A percentile compares a stretch with the other conserved stretches of the same genome.
Conservation (phyloP, 23 tunicate species). For the Diplosoma virens region DNA sequence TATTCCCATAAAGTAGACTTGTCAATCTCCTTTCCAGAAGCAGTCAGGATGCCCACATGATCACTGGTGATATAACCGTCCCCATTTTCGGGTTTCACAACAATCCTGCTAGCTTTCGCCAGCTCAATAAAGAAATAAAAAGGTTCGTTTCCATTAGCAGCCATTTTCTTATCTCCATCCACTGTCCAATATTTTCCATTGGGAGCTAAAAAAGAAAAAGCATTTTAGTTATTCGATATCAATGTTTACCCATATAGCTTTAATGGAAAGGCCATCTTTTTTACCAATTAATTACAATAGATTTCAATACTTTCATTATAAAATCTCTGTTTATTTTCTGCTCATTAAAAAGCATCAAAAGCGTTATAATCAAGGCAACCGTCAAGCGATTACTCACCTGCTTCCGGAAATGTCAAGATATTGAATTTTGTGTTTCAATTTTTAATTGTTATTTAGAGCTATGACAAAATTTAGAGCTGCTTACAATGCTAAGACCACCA, state of each 20-base stretch:
- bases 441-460: no score
- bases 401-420: no score
- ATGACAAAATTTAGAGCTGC: no score
- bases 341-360: no score
- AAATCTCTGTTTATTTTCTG: no score
- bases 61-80: slow-evolving; percentile 77
- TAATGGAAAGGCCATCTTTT: no score
- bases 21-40: slow-evolving; percentile 36
- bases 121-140: slow-evolving; percentile 63
- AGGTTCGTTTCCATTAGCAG: slow-evolving; percentile 42
- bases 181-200: slow-evolving; percentile 83
- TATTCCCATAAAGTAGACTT: slow-evolving; percentile 75
- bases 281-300: no score
- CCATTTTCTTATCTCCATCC: slow-evolving; percentile 48
- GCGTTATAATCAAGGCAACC: no score
- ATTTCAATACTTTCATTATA: no score
- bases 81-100: slow-evolving; percentile 50
- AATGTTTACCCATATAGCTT: not conserved
- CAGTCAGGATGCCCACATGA: slow-evolving; percentile 81
- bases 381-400: no score
- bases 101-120: slow-evolving; percentile 59
- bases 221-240: not conserved
- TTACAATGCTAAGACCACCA: no score
- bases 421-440: no score
- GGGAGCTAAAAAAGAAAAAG: slow-evolving; percentile 37